Base-by-base conservation (phyloP, 2,888 invertebrate species). In the Drosophila kuntzei region DNA sequence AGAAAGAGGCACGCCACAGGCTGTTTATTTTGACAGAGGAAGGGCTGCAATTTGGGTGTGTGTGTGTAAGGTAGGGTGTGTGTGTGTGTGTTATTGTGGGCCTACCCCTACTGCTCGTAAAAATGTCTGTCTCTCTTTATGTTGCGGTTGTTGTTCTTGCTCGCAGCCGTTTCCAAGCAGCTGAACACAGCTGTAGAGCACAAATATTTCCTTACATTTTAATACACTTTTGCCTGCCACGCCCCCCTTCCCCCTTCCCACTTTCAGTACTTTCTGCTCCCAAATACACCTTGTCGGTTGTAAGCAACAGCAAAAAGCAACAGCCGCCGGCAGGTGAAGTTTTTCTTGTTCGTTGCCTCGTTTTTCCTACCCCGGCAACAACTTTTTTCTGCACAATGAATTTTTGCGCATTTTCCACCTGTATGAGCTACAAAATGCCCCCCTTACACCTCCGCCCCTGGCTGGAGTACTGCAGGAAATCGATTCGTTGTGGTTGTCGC, bases 371-470 rank as follows among this genome's bases (percentile, higher is more conserved):
- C 27, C n/a, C 12, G 32, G 37, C 34, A 63, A 32, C 44, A 83
- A 88, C 79, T 88, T 83, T 83, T 88, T 86, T 86, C 87, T 88
- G 87, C 89, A 88, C 86, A 87, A 86, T 86, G 86, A 88, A 86
- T 86, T 86, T 84, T 86, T 87, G 87, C 86, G 87, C 86, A 86
- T 88, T 86, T 86, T 86, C 86, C 86, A 86, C 86, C 86, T 86
- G 86, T 87, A 79, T 80, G 86, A 88, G 84, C 76, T 53, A 43
- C 9, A 20, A 16, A 29, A 2, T 11, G 11, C 36, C 25, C 6
- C 14, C 20, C 12, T n/a, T 22, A 25, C 41, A 14, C 12, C 11
- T 0, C 16, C 7, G 7, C 20, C 32, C 18, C 16, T 14, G 5
- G n/a, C 43, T 50, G 41, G 58, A 36, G 36, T 32, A 67, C 39